These are phyloP conservation scores for Pinctada fucata DNA, from an alignment of 2,888 invertebrate genomes.

Conservation along the genomic window DNA sequence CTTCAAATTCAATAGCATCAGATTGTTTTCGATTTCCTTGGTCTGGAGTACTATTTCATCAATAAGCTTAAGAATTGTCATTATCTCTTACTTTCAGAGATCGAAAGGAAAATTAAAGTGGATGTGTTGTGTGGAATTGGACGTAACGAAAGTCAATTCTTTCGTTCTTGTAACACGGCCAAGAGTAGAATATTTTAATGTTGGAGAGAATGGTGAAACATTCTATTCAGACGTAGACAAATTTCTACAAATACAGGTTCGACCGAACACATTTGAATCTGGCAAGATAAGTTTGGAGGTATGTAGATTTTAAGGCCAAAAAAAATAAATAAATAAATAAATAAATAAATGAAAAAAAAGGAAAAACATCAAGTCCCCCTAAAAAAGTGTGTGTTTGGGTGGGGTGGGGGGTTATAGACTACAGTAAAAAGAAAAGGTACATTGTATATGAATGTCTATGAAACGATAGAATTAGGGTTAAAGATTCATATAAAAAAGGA, in stretches of 20 bases:
- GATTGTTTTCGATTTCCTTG: too few species aligned
- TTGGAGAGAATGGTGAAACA: constrained; percentile 31
- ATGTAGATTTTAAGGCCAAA: background rate
- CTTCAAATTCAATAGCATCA: too few species aligned
- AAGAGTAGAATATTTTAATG: constrained; percentile 42
- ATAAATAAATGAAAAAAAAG: background rate
- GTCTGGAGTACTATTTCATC: too few species aligned
- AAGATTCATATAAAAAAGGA: too few species aligned
- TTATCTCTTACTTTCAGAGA: background rate
- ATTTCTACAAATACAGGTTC: constrained; percentile 39
- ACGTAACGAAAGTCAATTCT: constrained; percentile 38
- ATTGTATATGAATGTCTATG: too few species aligned
- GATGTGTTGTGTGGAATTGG: constrained; percentile 43
- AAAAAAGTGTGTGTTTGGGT: background rate
- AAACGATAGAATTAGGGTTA: too few species aligned
- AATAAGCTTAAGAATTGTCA: background rate
- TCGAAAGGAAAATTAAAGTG: constrained; percentile 29
- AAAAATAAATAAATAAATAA: background rate
- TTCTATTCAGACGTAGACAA: constrained; percentile 42
- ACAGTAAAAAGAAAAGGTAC: too few species aligned
- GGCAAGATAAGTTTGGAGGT: constrained; percentile 47
- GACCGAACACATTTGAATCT: constrained; percentile 38
- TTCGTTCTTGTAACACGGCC: constrained; percentile 48
- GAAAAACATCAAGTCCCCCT: too few species aligned
- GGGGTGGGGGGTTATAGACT: background rate